These are phyloP conservation scores for Eulacestoma nigropectus DNA, from an alignment of 2,113 vertebrate genomes.

Conservation along the genomic window DNA sequence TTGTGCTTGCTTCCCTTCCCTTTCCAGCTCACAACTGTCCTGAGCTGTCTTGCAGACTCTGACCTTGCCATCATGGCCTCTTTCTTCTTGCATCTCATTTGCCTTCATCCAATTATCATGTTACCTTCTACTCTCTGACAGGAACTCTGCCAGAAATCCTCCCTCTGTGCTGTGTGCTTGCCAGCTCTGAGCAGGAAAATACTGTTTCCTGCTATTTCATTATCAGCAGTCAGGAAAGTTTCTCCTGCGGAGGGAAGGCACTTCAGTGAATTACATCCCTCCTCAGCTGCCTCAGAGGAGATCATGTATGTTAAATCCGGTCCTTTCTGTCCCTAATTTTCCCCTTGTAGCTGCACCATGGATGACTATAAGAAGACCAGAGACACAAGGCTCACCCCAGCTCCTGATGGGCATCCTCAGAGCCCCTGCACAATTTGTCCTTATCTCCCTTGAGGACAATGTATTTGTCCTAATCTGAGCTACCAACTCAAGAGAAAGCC, in stretches of 20 bases:
- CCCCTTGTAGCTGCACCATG: not conserved
- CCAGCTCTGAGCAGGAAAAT: constrained; percentile 23
- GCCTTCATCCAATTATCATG: not conserved
- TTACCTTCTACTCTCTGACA: not conserved
- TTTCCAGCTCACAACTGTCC: not conserved
- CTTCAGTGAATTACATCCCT: constrained; percentile 21
- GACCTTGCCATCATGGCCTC: not conserved
- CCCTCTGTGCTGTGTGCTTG: not conserved
- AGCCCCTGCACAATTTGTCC: not conserved
- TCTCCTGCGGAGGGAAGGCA: not conserved
- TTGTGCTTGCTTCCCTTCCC: not conserved
- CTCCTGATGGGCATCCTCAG: not conserved
- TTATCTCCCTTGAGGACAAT: not conserved
- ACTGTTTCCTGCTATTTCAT: constrained; percentile 32
- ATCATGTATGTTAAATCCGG: fast-evolving
- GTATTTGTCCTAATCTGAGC: not conserved
- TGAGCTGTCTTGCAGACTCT: not conserved
- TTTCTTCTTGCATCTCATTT: not conserved
- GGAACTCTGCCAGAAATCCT: not conserved
- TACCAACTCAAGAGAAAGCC: not conserved
- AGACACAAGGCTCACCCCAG: not conserved
- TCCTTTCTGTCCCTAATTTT: not conserved
- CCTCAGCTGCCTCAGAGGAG: not conserved
- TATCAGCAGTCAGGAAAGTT: not conserved
- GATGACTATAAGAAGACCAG: not conserved